Evolutionary conservation across 2,888 invertebrate species (phyloP).

Genomic region (Tetranychus piercei): DNA sequence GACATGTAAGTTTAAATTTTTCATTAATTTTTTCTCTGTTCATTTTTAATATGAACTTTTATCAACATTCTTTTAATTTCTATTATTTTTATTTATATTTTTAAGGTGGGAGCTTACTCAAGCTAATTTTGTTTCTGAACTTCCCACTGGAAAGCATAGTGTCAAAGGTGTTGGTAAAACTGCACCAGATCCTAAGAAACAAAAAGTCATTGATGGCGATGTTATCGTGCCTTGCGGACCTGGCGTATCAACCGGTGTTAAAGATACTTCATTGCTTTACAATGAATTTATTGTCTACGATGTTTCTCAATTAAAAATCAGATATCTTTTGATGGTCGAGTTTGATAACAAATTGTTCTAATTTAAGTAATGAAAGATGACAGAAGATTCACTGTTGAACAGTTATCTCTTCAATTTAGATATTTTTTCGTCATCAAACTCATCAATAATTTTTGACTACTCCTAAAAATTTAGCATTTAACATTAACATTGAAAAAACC

Average conservation of each 20-base stretch:
- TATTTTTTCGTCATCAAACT: too few species aligned
- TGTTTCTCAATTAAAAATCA: neutral
- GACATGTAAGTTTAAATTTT: neutral
- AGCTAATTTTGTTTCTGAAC: neutral
- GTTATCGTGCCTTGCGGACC: conserved; percentile 3
- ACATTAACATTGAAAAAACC: too few species aligned
- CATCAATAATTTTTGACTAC: too few species aligned
- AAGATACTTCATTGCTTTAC: conserved; percentile 5
- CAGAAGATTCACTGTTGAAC: too few species aligned
- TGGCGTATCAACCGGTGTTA: neutral
- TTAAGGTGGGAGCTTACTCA: conserved; percentile 1
- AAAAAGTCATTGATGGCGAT: neutral
- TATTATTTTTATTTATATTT: neutral
- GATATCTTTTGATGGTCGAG: conserved; percentile 2
- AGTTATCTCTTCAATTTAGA: too few species aligned
- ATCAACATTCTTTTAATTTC: too few species aligned
- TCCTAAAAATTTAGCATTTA: too few species aligned
- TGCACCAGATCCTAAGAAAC: neutral
- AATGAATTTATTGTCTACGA: conserved; percentile 11
- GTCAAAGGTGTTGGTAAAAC: conserved; percentile 10
- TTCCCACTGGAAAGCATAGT: neutral
- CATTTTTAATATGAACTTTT: neutral
- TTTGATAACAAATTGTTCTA: conserved; percentile 4
- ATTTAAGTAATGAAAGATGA: neutral
- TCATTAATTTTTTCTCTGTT: neutral